Evolutionary conservation across 2,888 invertebrate genomes (phyloP), one percentile per base, ranked within the genome.

Genomic region (Coremacera marginata): DNA sequence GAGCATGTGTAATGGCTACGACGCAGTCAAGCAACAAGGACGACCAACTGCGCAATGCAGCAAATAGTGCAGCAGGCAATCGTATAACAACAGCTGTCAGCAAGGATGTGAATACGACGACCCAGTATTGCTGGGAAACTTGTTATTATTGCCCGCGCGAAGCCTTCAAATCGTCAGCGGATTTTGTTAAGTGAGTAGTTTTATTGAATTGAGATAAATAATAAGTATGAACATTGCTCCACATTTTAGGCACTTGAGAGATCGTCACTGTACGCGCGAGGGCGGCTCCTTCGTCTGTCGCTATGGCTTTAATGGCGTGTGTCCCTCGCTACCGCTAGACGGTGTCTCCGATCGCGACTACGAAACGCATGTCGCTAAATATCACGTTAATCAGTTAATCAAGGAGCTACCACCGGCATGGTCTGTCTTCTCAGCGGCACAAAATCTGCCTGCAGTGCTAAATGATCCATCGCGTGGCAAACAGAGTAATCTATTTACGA

Each of bases 401-500:
- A 87, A 87, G 2, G 89, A 86, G 73, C 88, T 89, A 77, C 88
- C 87, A 19, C 90, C 90, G 22, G 92, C 93, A 85, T 87, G 91
- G 91, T 83, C 91, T 78, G 85, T 90, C 19, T 98, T 95, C 89
- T 95, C 96, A 70, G 96, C 98, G 72, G 93, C 96, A 72, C 98
- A 98, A 90, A 98, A 98, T 90, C 91, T 99, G 81, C 96, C 98
- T 52, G 97, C 98, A 77, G 97, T 97, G 82, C 92, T 99, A 80
- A 98, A 98, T 90, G 98, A 99, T 90, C 98, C 98, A 0, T 94
- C 94, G 80, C 94, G 94, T 86, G 95, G 97, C 81, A 98, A 97
- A 89, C 95, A 96, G 88, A 92, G 92, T 80, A 94, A 98, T 89
- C 97, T 99, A 86, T 98, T 99, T 86, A 98, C 98, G 0, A 97